Conservation (phyloP, 92 coral and sea anemone species). For the Metridium senile region DNA sequence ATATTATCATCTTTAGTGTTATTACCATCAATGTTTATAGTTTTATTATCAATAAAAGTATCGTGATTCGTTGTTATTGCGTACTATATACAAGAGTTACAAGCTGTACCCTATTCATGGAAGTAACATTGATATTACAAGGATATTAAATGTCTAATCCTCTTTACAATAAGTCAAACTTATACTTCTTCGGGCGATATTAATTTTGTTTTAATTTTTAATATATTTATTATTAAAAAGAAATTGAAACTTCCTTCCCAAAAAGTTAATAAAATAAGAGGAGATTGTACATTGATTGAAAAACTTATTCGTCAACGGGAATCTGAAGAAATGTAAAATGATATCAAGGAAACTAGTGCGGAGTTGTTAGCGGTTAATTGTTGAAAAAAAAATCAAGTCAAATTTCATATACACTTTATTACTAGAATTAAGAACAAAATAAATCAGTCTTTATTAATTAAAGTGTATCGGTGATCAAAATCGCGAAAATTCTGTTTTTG, state of each 20-base stretch:
- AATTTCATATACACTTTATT: too few relatives aligned
- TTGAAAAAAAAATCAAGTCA: too few relatives aligned
- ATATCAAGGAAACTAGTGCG: too few relatives aligned
- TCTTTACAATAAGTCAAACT: neutral
- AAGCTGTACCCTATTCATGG: neutral
- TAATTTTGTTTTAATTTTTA: neutral
- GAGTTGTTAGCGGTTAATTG: too few relatives aligned
- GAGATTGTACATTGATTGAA: neutral
- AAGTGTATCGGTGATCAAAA: too few relatives aligned
- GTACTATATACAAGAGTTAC: neutral
- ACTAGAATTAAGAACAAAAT: too few relatives aligned
- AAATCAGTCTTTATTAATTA: too few relatives aligned
- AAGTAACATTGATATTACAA: neutral
- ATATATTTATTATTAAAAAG: too few relatives aligned
- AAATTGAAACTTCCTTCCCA: neutral
- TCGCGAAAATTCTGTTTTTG: too few relatives aligned
- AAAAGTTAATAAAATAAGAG: too few relatives aligned
- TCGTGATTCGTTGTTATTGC: too few relatives aligned
- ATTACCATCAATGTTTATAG: neutral
- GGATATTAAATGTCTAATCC: neutral
- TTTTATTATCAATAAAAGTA: too few relatives aligned
- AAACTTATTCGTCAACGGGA: neutral
- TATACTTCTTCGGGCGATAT: neutral
- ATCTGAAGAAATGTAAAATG: neutral
- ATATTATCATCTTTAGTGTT: neutral